A percentile compares a stretch with the other conserved stretches of the same genome.
Conservation (phyloP, 2,113 vertebrate genomes). For the Oncorhynchus nerka region DNA sequence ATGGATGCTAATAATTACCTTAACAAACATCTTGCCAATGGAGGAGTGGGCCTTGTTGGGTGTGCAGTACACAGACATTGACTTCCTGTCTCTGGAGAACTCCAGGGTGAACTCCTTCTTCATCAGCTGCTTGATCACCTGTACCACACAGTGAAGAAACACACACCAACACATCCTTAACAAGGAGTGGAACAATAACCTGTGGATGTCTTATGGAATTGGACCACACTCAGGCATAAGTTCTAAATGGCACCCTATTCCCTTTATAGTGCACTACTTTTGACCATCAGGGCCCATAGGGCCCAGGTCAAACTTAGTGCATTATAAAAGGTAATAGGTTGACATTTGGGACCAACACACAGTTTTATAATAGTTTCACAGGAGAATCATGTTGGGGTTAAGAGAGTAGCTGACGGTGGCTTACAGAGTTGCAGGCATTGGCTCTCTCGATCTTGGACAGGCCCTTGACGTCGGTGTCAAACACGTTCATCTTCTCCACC, state of each 20-base stretch:
- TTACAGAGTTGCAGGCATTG: conserved; percentile 87
- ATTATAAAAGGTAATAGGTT: not conserved
- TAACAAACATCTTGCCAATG: conserved; percentile 97
- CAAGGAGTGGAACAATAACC: not conserved
- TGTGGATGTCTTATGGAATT: too few relatives aligned
- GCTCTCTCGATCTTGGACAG: conserved; percentile 87
- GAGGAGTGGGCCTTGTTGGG: conserved; percentile 91
- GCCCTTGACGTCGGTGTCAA: conserved; percentile 80
- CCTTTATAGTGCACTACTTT: too few relatives aligned
- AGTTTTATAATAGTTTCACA: not conserved
- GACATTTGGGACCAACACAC: not conserved
- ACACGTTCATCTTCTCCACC: conserved; percentile 96
- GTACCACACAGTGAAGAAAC: not conserved
- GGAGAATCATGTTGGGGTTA: not conserved
- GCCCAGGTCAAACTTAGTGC: too few relatives aligned
- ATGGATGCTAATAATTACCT: conserved; percentile 70
- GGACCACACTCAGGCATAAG: too few relatives aligned
- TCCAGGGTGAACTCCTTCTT: conserved; percentile 92
- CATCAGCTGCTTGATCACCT: conserved; percentile 94
- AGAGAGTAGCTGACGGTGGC: conserved; percentile 34
- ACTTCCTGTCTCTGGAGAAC: conserved; percentile 94
- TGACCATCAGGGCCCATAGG: too few relatives aligned
- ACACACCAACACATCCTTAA: not conserved
- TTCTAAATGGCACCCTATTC: too few relatives aligned
- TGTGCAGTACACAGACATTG: conserved; percentile 97